Evolutionary conservation across 2,888 invertebrate species (phyloP).

Genomic region (Lycophotia porphyrea): DNA sequence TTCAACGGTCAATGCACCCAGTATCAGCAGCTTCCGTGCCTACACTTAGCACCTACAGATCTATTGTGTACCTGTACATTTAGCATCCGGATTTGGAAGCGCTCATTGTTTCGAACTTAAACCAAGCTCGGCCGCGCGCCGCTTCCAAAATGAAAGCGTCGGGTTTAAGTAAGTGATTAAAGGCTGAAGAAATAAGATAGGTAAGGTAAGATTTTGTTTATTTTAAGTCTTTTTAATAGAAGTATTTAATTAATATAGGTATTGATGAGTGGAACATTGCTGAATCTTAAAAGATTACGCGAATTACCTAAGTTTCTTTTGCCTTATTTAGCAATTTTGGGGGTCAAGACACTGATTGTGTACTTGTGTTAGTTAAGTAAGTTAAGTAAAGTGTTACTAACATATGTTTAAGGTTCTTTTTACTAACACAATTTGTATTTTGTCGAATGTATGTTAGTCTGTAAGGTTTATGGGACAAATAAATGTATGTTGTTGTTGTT

Average conservation of each 20-base stretch:
- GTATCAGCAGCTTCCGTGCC: constrained; percentile 31
- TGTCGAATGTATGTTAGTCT: no score
- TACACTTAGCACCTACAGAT: constrained; percentile 19
- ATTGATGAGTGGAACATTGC: constrained; percentile 1
- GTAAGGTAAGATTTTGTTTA: constrained; percentile 31
- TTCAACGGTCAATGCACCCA: constrained; percentile 31
- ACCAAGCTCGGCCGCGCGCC: constrained; percentile 16
- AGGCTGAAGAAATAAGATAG: constrained; percentile 36
- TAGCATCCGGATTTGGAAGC: constrained; percentile 29
- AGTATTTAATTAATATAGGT: background rate
- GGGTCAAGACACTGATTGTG: constrained; percentile 3
- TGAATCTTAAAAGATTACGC: background rate
- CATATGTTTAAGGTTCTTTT: no score
- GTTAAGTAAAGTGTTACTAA: no score
- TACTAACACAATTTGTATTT: no score
- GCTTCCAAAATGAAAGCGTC: constrained; percentile 30
- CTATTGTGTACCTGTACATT: constrained; percentile 17
- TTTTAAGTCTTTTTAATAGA: constrained; percentile 8
- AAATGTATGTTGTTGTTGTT: no score
- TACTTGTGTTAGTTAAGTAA: no score
- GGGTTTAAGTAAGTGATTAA: constrained; percentile 28
- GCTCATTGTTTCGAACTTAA: constrained; percentile 46
- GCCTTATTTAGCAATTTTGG: constrained; percentile 15
- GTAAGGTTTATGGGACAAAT: no score
- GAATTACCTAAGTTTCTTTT: background rate